Evolutionary conservation across 2,888 invertebrate genomes (phyloP), one percentile per base, ranked within the genome.

Genomic region (Aelia acuminata): DNA sequence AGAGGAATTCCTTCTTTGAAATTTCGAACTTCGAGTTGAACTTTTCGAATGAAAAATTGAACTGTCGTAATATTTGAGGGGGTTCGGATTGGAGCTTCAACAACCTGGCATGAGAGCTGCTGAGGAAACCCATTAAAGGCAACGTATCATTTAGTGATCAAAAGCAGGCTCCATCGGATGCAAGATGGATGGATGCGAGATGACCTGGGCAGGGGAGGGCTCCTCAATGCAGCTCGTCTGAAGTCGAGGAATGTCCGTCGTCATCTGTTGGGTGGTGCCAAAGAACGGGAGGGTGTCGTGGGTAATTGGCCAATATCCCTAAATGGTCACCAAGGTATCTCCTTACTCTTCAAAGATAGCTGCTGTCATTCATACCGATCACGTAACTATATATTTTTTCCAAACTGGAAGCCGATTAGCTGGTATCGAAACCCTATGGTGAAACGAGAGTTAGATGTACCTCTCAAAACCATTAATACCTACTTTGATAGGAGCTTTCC

Each of bases 21-120:
- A 57, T 31, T 57, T n/a, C n/a, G n/a, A 26, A 57, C 57, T 57
- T 26, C 3, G 57, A 57, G 57, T 31, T 57, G 26, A 57, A 57
- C 26, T 26, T 57, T 57, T 57, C 57, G n/a, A 57, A 57, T 57
- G 57, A 57, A 57, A 57, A n/a, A 57, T 57, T 26, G 57, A 57
- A 57, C 26, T 57, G 26, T 26, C 26, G 57, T 15, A 26, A 15
- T 57, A 57, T 57, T n/a, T n/a, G n/a, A n/a, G n/a, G n/a, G 11
- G n/a, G 26, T 57, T 57, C 26, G 57, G 13, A 26, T 57, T 31
- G 57, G 11, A 26, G 57, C 57, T 15, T 4, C 57, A 53, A 53
- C 57, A 53, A 53, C 53, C 53, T 53, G 53, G n/a, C 53, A 53
- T 8, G 26, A 3, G 26, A n/a, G 18, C 26, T 31, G 26, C 15